These are phyloP conservation scores for Enteromius anoplus DNA, from an alignment of 2,797 vertebrate species.

Conservation along the genomic window DNA sequence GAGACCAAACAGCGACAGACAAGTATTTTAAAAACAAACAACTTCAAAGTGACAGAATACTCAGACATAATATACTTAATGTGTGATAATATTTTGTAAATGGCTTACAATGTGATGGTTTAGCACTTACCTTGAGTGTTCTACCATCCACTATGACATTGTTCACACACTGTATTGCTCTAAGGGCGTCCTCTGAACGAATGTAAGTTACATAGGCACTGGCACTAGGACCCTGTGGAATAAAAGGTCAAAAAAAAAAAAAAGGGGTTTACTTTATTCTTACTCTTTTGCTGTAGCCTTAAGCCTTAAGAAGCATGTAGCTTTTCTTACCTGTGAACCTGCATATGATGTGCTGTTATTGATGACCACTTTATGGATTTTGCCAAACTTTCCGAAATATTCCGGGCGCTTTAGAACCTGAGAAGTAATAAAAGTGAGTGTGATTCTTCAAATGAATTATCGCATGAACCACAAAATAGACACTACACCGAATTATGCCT, in stretches of 20 bases:
- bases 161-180: slow-evolving; percentile 99
- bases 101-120: not conserved
- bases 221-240: slow-evolving; percentile 92
- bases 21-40: slow-evolving; percentile 1
- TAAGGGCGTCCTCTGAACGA: slow-evolving; percentile 96
- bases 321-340: slow-evolving; percentile 92
- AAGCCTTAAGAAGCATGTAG: not conserved
- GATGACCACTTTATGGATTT: slow-evolving; percentile 99
- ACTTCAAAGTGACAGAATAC: not conserved
- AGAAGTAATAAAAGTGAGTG: slow-evolving; percentile 41
- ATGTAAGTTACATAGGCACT: slow-evolving; percentile 99
- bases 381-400: slow-evolving; percentile 99
- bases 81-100: not conserved
- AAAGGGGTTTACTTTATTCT: not conserved
- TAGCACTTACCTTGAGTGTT: slow-evolving; percentile 90
- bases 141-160: slow-evolving; percentile 98
- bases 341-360: slow-evolving; percentile 99
- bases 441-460: not conserved
- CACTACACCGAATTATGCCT: not conserved
- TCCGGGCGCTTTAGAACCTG: slow-evolving; percentile 98
- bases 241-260: slow-evolving; percentile 12
- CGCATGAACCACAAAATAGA: not conserved
- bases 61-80: not conserved
- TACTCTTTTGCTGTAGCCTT: not conserved
- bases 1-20: slow-evolving; percentile 3